Evolutionary conservation across 2,113 vertebrate genomes (phyloP).

Genomic region (Pyxicephalus adspersus): DNA sequence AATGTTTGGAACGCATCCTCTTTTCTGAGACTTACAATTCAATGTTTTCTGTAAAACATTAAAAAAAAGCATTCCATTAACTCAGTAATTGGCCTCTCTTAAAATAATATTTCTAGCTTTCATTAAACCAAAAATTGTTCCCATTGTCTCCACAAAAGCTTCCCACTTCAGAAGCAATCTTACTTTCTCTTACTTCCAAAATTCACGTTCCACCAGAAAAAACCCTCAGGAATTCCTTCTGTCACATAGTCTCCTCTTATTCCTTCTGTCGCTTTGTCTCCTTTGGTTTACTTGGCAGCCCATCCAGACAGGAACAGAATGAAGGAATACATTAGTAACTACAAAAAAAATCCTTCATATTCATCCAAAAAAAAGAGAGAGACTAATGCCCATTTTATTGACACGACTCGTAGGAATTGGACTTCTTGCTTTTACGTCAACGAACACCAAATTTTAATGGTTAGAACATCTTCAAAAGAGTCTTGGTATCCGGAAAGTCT

Average conservation of each 20-base stretch:
- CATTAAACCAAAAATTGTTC: too few species aligned
- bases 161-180: too few species aligned
- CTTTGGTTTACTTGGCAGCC: background rate
- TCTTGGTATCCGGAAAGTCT: slow-evolving; percentile 4
- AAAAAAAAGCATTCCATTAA: too few species aligned
- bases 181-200: background rate
- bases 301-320: slow-evolving; percentile 34
- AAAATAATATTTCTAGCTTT: too few species aligned
- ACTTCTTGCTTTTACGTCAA: background rate
- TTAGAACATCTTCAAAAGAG: background rate
- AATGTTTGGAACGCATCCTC: too few species aligned
- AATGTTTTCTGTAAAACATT: too few species aligned
- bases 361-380: too few species aligned
- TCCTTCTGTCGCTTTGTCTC: slow-evolving; percentile 4
- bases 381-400: slow-evolving; percentile 15
- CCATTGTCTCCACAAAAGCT: too few species aligned
- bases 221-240: background rate
- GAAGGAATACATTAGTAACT: slow-evolving; percentile 27
- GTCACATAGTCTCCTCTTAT: background rate
- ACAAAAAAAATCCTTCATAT: background rate
- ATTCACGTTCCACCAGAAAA: background rate
- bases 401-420: background rate
- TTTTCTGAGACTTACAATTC: too few species aligned
- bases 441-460: background rate
- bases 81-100: too few species aligned